Evolutionary conservation across 1,140 invertebrate species (phyloP).

Genomic region (Carposina sasakii): DNA sequence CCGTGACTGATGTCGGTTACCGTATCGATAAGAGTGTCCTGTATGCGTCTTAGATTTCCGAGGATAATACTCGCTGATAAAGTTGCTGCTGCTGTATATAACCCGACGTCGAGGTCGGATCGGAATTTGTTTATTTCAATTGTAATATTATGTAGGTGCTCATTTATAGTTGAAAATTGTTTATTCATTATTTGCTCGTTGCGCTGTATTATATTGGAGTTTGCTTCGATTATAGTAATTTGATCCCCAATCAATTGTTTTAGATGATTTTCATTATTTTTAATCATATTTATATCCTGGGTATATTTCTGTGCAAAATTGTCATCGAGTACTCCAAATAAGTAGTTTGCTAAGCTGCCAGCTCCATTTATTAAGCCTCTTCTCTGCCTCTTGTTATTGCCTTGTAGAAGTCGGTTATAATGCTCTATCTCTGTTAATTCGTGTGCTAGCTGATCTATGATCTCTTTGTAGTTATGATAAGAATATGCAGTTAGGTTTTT

Average conservation of each 20-base stretch:
- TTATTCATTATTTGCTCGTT: background rate
- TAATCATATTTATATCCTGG: background rate
- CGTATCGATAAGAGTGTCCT: constrained; percentile 21
- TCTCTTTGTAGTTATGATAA: too few species aligned
- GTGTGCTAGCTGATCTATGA: background rate
- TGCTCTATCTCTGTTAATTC: background rate
- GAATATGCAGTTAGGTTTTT: too few species aligned
- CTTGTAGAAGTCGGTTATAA: background rate
- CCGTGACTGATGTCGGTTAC: constrained; percentile 18
- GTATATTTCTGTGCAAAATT: background rate
- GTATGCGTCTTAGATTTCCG: constrained; percentile 13
- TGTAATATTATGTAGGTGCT: background rate
- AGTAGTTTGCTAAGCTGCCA: background rate
- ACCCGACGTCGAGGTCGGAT: constrained; percentile 6
- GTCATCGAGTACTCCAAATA: constrained; percentile 1
- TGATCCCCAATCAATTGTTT: background rate
- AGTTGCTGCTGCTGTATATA: constrained; percentile 18
- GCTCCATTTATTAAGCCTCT: constrained; percentile 1
- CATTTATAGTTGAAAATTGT: background rate
- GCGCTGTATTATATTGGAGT: background rate
- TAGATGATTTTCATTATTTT: constrained; percentile 6
- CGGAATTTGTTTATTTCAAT: background rate
- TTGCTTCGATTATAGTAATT: background rate
- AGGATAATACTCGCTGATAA: constrained; percentile 14
- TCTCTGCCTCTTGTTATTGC: background rate